Base-by-base conservation (phyloP, 2,888 invertebrate genomes). In the Bhutanitis thaidina region DNA sequence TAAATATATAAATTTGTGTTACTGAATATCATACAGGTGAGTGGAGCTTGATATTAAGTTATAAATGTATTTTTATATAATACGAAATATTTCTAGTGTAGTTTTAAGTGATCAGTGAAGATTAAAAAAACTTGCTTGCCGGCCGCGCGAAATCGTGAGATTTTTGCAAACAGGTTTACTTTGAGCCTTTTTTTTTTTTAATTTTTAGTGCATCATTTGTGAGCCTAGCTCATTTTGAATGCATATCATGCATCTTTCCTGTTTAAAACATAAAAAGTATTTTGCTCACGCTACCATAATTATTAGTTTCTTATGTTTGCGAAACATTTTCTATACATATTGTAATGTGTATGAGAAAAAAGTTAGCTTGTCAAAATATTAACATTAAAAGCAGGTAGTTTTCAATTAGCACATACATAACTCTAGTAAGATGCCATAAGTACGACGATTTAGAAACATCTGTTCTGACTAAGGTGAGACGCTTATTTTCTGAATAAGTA, bases 141-240 rank as follows among this genome's bases (percentile, higher is more conserved):
- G 64, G 62, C 58, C 58, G 65, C 71, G 77, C 71, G 71, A 77
- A 76, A 72, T 77, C 75, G 71, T 74, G 73, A 78, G 78, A 80
- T 80, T 85, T 83, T 65, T 60, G 62, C 62, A 65, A 67, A 65
- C 66, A 59, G 80, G 83, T 82, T 83, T 76, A 61, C 58, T 51
- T 44, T 43, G 57, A 53, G 61, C 60, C 62, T 62, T 64, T 60
- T 64, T 71, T 69, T 65, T 69, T 65, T 71, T 73, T 67, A 65
- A 63, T 69, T 74, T 76, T 65, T 59, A 60, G 49, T 67, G 64
- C 67, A 69, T 56, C 57, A 35, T 30, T 20, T 41, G 41, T 46
- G n/a, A 25, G 36, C 39, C 14, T 39, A 41, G 14, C 20, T 51
- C 10, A 25, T 41, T 40, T 25, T 35, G 5, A 36, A 46, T 20